These are phyloP conservation scores for Volucella bombylans DNA, from an alignment of 2,888 invertebrate species.

Conservation along the genomic window DNA sequence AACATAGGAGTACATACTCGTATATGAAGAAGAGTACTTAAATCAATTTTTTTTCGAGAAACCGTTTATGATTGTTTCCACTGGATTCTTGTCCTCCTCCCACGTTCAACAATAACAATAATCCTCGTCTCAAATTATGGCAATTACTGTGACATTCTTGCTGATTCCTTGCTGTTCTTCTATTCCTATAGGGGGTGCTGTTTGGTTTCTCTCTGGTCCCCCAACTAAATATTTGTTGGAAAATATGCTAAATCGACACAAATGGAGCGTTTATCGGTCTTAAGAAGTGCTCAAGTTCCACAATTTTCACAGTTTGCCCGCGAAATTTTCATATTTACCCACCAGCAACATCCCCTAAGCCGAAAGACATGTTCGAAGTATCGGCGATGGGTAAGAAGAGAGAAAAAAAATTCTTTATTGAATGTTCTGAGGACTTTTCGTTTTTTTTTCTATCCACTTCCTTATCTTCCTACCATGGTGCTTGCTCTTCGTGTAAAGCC, in stretches of 20 bases:
- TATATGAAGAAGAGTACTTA: background rate
- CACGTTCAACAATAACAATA: conserved; percentile 65
- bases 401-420: conserved; percentile 64
- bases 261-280: conserved; percentile 72
- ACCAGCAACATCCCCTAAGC: conserved; percentile 30
- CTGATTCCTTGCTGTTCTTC: conserved; percentile 45
- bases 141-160: conserved; percentile 69
- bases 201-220: background rate
- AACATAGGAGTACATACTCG: too few species aligned
- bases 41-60: conserved; percentile 13
- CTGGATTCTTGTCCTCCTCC: background rate
- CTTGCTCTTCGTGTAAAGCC: conserved; percentile 49
- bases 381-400: background rate
- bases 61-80: background rate
- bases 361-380: background rate
- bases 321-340: conserved; percentile 69
- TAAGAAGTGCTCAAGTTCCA: conserved; percentile 66
- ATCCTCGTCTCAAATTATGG: conserved; percentile 67
- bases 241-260: conserved; percentile 74
- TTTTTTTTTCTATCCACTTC: conserved; percentile 25
- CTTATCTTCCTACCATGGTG: background rate
- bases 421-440: conserved; percentile 65
- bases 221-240: conserved; percentile 56
- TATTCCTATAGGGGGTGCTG: conserved; percentile 1
- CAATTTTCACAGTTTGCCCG: conserved; percentile 45